Percentiles rank a stretch among this genome's conserved stretches.
These are phyloP conservation scores for Apostichopus japonicus DNA, from an alignment of 35 echinoderm and acorn worm species.

Conservation along the genomic window DNA sequence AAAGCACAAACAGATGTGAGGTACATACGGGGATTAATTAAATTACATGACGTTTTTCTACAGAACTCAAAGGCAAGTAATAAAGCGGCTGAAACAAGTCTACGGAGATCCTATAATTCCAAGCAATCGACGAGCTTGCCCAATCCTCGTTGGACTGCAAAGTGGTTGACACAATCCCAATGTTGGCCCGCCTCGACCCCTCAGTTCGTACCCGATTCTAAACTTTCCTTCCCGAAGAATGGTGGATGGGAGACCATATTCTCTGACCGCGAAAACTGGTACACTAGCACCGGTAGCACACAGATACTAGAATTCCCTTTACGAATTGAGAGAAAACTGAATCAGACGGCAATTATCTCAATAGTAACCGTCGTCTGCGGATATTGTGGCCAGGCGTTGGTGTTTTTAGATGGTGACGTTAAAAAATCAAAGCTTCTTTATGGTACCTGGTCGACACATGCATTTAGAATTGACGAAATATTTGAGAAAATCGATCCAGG, in stretches of 20 bases:
- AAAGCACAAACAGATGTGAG: constrained; percentile 51
- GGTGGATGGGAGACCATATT: constrained; percentile 69
- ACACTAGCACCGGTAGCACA: constrained; percentile 58
- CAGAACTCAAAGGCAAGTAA: constrained; percentile 15
- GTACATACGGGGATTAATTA: constrained; percentile 64
- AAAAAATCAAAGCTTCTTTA: constrained; percentile 60
- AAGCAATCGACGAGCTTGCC: not conserved
- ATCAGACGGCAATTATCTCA: constrained; percentile 62
- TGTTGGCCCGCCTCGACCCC: constrained; percentile 81
- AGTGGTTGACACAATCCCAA: constrained; percentile 31
- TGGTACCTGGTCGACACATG: constrained; percentile 48
- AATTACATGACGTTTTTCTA: constrained; percentile 61
- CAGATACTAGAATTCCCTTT: constrained; percentile 70
- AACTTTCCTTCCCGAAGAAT: constrained; percentile 42
- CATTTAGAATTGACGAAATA: constrained; percentile 58
- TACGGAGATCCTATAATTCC: too few relatives aligned
- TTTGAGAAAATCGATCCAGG: constrained; percentile 45
- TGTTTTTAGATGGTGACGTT: constrained; percentile 69
- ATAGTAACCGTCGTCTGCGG: constrained; percentile 60
- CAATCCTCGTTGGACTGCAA: constrained; percentile 7
- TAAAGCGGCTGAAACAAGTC: not conserved
- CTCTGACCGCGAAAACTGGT: constrained; percentile 80
- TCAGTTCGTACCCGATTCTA: constrained; percentile 37
- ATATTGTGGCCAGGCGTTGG: constrained; percentile 82
- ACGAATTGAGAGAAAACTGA: constrained; percentile 33